Percentiles rank a stretch among this genome's conserved stretches.
Evolutionary conservation across 2,888 invertebrate genomes (phyloP).

Genomic region (Acanthosepion pharaonis): DNA sequence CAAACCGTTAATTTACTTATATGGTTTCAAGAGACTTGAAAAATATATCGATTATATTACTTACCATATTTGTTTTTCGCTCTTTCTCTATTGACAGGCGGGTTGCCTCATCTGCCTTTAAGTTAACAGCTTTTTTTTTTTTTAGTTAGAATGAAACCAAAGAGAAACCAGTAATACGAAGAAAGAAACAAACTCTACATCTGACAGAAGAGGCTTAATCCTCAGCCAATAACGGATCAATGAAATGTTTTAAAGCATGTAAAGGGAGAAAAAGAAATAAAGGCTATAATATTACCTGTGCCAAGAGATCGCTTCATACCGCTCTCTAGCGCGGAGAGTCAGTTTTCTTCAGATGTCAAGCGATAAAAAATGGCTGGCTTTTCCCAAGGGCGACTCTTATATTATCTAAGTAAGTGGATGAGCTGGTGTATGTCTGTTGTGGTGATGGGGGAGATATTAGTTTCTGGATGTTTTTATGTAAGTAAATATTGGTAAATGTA

Average conservation of each 20-base stretch:
- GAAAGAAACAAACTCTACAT: neutral
- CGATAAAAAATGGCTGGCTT: neutral
- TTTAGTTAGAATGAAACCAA: neutral
- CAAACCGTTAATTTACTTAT: slow-evolving; percentile 8
- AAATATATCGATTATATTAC: neutral
- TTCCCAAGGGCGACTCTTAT: neutral
- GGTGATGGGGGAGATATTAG: neutral
- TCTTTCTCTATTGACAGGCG: neutral
- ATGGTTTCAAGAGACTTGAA: neutral
- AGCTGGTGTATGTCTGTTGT: neutral
- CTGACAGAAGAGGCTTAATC: slow-evolving; percentile 7
- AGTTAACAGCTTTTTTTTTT: neutral
- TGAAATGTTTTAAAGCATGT: slow-evolving; percentile 25
- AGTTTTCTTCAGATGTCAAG: slow-evolving; percentile 33
- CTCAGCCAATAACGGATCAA: slow-evolving; percentile 17
- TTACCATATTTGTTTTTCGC: neutral
- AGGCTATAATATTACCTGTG: neutral
- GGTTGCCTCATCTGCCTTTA: neutral
- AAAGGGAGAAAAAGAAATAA: neutral
- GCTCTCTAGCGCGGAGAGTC: neutral
- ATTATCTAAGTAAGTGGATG: slow-evolving; percentile 33
- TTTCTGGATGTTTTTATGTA: slow-evolving; percentile 33
- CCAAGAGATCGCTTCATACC: neutral
- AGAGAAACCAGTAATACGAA: slow-evolving; percentile 3
- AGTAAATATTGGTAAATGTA: slow-evolving; percentile 9